phyloP scores from a whole-genome alignment of 2,888 invertebrate species.

The Fabriciana adippe region DNA sequence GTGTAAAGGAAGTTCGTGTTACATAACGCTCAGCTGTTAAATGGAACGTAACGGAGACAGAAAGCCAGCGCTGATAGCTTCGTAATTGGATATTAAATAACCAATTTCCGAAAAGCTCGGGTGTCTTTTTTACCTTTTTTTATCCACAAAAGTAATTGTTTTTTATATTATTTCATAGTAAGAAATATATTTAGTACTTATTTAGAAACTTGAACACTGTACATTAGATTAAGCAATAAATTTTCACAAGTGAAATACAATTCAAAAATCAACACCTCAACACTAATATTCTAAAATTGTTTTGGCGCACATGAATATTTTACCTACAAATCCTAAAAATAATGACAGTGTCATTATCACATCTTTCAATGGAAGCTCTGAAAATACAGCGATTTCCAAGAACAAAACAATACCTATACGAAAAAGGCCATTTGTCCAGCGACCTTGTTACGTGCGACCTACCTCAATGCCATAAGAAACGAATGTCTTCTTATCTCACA shows the following conservation, averaged over 20 bases:
- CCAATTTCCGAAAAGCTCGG: constrained; percentile 32
- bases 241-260: too few relatives aligned
- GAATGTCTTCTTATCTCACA: constrained; percentile 36
- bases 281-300: too few relatives aligned
- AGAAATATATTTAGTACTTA: too few relatives aligned
- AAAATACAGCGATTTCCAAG: constrained; percentile 2
- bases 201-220: too few relatives aligned
- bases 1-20: constrained; percentile 34
- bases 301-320: too few relatives aligned
- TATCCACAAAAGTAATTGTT: neutral
- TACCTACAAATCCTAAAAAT: constrained; percentile 1
- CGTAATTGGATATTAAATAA: constrained; percentile 39
- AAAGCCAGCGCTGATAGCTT: constrained; percentile 34
- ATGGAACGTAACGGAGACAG: constrained; percentile 39
- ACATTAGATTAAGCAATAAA: too few relatives aligned
- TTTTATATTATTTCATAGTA: neutral
- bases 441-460: constrained; percentile 34
- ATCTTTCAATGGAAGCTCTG: neutral
- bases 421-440: constrained; percentile 13
- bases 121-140: neutral
- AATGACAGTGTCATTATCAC: neutral
- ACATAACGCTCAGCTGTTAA: constrained; percentile 33
- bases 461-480: constrained; percentile 36
- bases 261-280: too few relatives aligned
- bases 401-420: neutral